Percentiles rank a stretch among this genome's conserved stretches.
Evolutionary conservation across 2,888 invertebrate species (phyloP).

Genomic region (Platypus cylindrus): DNA sequence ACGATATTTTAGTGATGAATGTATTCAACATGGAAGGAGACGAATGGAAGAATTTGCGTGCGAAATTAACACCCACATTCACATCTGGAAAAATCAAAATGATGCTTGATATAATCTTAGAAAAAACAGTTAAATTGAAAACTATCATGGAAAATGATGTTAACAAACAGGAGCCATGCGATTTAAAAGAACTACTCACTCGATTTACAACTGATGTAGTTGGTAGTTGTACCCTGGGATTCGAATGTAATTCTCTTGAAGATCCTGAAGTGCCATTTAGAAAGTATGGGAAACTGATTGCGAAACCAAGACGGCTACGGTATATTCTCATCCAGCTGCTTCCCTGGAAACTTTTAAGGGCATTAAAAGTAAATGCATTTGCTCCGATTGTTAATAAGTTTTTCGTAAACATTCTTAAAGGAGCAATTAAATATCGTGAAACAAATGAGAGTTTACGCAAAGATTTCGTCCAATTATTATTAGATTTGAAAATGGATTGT

Average conservation of each 20-base stretch:
- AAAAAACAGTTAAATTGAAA: conserved; percentile 17
- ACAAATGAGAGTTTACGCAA: conserved; percentile 28
- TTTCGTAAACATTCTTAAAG: conserved; percentile 20
- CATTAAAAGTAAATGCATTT: background rate
- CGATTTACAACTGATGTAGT: conserved; percentile 46
- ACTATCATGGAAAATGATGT: conserved; percentile 13
- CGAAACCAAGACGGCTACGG: background rate
- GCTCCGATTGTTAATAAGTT: background rate
- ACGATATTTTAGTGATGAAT: conserved; percentile 26
- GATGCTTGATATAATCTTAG: conserved; percentile 11
- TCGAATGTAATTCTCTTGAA: conserved; percentile 42
- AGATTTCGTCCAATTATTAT: conserved; percentile 37
- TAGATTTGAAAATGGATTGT: conserved; percentile 29
- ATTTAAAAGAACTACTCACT: conserved; percentile 36
- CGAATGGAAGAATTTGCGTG: conserved; percentile 33
- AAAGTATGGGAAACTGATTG: conserved; percentile 1
- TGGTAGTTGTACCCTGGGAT: conserved; percentile 44
- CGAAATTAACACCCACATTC: conserved; percentile 28
- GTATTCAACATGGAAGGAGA: conserved; percentile 25
- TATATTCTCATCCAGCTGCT: background rate
- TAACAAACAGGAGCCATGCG: conserved; percentile 9
- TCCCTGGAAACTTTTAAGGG: background rate
- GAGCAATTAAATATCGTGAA: conserved; percentile 12
- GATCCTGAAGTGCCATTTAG: conserved; percentile 39
- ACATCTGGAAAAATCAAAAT: conserved; percentile 13